Evolutionary conservation across 2,888 invertebrate species (phyloP).

Genomic region (Torymus texanus): DNA sequence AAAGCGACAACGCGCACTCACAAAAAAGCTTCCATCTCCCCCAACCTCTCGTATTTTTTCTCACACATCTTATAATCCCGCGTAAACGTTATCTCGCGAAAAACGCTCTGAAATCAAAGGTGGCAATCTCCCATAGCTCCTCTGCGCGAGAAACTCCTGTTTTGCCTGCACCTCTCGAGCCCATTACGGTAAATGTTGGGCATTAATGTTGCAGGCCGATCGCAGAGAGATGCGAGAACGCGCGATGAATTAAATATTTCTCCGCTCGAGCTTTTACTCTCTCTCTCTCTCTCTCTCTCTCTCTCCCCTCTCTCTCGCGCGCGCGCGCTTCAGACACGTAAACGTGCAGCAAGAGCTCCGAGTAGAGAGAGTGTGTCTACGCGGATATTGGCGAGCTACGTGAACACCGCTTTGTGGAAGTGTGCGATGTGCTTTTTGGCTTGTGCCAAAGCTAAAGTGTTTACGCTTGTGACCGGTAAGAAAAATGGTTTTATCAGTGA

Average conservation of each 20-base stretch:
- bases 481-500: too few relatives aligned
- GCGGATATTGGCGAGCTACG: not conserved
- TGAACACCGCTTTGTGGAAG: not conserved
- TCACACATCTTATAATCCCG: too few relatives aligned
- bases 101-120: conserved; percentile 28
- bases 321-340: too few relatives aligned
- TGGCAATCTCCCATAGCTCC: conserved; percentile 20
- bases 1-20: too few relatives aligned
- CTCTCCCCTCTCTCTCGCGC: conserved; percentile 16
- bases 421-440: conserved; percentile 41
- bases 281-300: not conserved
- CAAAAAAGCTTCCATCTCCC: too few relatives aligned
- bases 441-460: too few relatives aligned
- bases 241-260: conserved; percentile 65
- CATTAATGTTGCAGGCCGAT: conserved; percentile 68
- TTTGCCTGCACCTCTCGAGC: conserved; percentile 57
- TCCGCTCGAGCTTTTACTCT: conserved; percentile 51
- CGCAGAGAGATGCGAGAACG: conserved; percentile 58
- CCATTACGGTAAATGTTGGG: conserved; percentile 65
- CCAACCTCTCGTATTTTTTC: too few relatives aligned
- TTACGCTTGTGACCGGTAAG: too few relatives aligned
- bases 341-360: too few relatives aligned
- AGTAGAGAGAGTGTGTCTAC: not conserved
- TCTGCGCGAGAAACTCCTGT: not conserved
- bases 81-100: conserved; percentile 7